Evolutionary conservation across 2,113 vertebrate genomes (phyloP).

Genomic region (Myrmecophaga tridactyla): DNA sequence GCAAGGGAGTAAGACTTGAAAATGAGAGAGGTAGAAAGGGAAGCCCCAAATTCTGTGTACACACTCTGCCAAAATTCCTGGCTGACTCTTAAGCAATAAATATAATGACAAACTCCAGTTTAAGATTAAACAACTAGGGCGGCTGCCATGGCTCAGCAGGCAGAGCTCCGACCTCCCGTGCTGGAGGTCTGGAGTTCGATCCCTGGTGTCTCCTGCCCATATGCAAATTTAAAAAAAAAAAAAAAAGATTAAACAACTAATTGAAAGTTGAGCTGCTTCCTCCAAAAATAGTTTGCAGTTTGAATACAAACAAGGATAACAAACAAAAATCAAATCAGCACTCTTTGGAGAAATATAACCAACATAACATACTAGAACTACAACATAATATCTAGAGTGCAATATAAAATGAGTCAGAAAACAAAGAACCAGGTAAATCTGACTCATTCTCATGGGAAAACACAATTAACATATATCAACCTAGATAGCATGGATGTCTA

Average conservation of each 20-base stretch:
- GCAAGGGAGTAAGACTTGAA: not conserved
- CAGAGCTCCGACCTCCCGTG: no score
- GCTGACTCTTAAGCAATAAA: not conserved
- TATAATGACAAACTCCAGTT: not conserved
- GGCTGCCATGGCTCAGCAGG: no score
- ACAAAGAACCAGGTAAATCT: not conserved
- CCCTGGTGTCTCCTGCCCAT: no score
- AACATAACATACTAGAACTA: no score
- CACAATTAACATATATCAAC: not conserved
- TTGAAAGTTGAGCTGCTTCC: not conserved
- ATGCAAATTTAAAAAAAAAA: no score
- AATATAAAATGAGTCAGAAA: not conserved
- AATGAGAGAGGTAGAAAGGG: not conserved
- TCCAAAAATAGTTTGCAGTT: not conserved
- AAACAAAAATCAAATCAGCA: not conserved
- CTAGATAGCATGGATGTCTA: not conserved
- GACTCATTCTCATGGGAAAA: not conserved
- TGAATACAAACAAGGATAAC: not conserved
- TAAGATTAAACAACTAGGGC: not conserved
- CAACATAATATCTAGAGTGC: not conserved
- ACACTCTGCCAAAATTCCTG: not conserved
- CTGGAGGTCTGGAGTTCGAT: no score
- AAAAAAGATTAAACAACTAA: not conserved
- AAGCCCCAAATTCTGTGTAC: not conserved
- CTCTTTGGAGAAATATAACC: not conserved